Conservation (phyloP, 2,797 vertebrate genomes). For the Anguilla obscura region DNA sequence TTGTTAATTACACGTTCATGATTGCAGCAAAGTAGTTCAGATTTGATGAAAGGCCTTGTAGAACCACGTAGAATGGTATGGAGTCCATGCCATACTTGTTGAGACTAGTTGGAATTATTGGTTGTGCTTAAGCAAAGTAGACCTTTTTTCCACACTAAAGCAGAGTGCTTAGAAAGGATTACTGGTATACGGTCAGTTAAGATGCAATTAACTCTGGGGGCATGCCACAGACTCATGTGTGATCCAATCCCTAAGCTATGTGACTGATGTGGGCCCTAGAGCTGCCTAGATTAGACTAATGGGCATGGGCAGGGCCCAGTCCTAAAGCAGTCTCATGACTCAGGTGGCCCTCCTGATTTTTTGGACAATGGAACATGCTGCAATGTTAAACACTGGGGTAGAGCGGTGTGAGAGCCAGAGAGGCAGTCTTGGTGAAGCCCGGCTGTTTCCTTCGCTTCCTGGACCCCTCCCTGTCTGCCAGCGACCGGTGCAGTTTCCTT, state of each 20-base stretch:
- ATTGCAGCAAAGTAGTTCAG: background rate
- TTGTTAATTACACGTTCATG: background rate
- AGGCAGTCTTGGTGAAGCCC: conserved; percentile 50
- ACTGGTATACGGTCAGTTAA: background rate
- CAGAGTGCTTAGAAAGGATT: conserved; percentile 3
- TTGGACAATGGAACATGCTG: conserved; percentile 35
- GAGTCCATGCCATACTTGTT: background rate
- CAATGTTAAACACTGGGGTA: conserved; percentile 22
- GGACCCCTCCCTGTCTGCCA: conserved; percentile 37
- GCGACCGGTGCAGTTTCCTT: conserved; percentile 8
- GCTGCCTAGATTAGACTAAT: conserved; percentile 36
- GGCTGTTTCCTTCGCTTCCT: conserved; percentile 63
- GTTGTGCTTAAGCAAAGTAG: background rate
- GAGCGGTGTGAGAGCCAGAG: conserved; percentile 28
- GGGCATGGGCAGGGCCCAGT: conserved; percentile 4
- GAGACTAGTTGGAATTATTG: background rate
- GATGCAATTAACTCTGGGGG: background rate
- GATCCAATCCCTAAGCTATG: conserved; percentile 8
- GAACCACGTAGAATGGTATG: background rate
- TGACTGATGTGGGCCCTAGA: conserved; percentile 14
- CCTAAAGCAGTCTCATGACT: conserved; percentile 38
- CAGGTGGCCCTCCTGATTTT: conserved; percentile 49
- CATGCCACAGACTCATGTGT: background rate
- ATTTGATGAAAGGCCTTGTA: background rate
- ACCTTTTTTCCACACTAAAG: conserved; percentile 13